These are phyloP conservation scores for Sicus ferrugineus DNA, from an alignment of 2,888 invertebrate genomes.

Conservation along the genomic window DNA sequence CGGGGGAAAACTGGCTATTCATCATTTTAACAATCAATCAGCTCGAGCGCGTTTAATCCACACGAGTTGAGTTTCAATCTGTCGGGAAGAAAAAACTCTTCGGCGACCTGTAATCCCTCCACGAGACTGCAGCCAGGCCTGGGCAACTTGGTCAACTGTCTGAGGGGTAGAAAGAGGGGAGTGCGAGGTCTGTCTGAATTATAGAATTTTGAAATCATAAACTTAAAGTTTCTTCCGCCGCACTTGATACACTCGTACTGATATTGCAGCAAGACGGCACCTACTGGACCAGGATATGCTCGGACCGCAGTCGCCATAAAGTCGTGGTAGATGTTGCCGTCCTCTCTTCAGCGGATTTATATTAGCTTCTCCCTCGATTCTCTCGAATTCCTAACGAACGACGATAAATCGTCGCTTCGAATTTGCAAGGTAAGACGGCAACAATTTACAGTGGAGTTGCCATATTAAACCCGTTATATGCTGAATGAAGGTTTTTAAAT, in stretches of 20 bases:
- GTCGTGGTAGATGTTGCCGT: conserved; percentile 14
- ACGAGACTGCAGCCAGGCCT: conserved; percentile 47
- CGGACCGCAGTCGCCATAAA: conserved; percentile 6
- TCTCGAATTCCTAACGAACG: neutral
- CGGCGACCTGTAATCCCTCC: conserved; percentile 55
- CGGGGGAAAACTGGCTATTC: conserved; percentile 50
- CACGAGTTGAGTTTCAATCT: conserved; percentile 54
- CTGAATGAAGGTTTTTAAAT: neutral
- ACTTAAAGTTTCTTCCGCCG: conserved; percentile 28
- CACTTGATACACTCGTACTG: conserved; percentile 26
- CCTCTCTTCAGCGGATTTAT: neutral
- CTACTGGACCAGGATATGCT: neutral
- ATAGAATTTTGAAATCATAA: neutral
- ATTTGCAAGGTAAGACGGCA: conserved; percentile 19
- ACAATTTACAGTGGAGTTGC: conserved; percentile 21
- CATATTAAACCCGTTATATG: neutral
- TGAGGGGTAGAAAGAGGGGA: neutral
- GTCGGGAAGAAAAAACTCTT: conserved; percentile 22
- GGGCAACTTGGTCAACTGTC: neutral
- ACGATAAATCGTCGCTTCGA: conserved; percentile 22
- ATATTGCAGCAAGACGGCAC: neutral
- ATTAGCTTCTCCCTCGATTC: neutral
- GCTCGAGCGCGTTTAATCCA: conserved; percentile 59
- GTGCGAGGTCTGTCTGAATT: neutral
- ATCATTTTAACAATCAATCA: conserved; percentile 62